Percentiles rank a stretch among this genome's conserved stretches.
These are phyloP conservation scores for Myripristis murdjan DNA, from an alignment of 2,797 vertebrate species.

Conservation along the genomic window DNA sequence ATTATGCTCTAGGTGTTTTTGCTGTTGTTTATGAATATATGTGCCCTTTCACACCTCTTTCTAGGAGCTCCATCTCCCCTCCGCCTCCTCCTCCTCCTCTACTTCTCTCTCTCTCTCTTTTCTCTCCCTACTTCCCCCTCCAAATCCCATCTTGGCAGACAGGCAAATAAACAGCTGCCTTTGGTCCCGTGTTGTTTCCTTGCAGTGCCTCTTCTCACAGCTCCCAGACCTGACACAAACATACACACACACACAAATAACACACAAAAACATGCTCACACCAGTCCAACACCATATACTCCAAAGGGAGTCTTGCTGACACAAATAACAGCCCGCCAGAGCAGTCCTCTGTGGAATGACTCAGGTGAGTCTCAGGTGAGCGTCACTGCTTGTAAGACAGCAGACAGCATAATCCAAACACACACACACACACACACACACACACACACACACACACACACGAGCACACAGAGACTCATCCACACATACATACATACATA, in stretches of 20 bases:
- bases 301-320: conserved; percentile 72
- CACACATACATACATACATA: conserved; percentile 7
- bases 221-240: conserved; percentile 57
- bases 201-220: conserved; percentile 69
- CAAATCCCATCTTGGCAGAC: conserved; percentile 67
- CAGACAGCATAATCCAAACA: conserved; percentile 30
- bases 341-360: conserved; percentile 66
- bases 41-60: conserved; percentile 76
- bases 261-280: conserved; percentile 63
- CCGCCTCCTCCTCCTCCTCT: conserved; percentile 2
- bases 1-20: conserved; percentile 74
- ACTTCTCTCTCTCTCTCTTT: conserved; percentile 37
- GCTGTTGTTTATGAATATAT: conserved; percentile 78
- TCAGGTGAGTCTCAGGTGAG: conserved; percentile 74
- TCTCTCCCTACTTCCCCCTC: conserved; percentile 56
- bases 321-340: conserved; percentile 76
- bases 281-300: conserved; percentile 65
- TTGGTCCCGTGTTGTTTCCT: conserved; percentile 75
- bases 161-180: conserved; percentile 84
- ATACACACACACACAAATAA: conserved; percentile 32
- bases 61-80: conserved; percentile 39
- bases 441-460: neutral
- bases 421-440: conserved; percentile 29
- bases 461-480: neutral
- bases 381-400: conserved; percentile 53